Base-by-base conservation (phyloP, 1,140 invertebrate genomes). In the Magallana gigas region DNA sequence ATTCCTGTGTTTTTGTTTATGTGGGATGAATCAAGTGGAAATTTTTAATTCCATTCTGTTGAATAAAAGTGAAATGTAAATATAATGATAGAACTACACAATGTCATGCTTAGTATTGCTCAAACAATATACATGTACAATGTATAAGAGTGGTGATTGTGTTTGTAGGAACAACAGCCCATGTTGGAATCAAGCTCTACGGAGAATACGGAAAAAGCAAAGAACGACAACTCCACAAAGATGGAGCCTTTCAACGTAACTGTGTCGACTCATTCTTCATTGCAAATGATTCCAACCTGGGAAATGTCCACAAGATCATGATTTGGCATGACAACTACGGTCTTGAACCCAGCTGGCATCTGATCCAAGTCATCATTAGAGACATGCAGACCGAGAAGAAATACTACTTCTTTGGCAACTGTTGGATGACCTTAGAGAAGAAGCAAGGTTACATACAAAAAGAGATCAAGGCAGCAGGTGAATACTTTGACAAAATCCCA, bases 271-370 rank as follows among this genome's bases (percentile, higher is more conserved):
- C 88, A 29, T 93, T 94, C 83, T 89, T 93, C 57, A 91, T 94
- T 48, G 93, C 93, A 11, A 88, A 91, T 82, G 90, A 92, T 71
- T 90, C 85, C 6, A 92, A 92, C 82, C 87, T 94, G 18, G 93
- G 93, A 14, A 90, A 92, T 16, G 76, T 94, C 9, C 84, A 86
- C 5, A 93, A 93, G 84, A 83, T 94, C 18, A 85, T 90, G 18
- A 86, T 94, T 48, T 94, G 93, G 93, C 93, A 94, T 89, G 93
- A 94, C 91, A 94, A 94, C 87, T 89, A 89, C 57, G 93, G 93
- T 2, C 82, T 91, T 62, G 91, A 91, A 57, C 93, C 93, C 12
- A 90, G 90, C 85, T 94, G 93, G 93, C 94, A 92, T 87, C 90
- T 94, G 59, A 88, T 87, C 36, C 91, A 92, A 6, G 68, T 92